Evolutionary conservation across 2,113 vertebrate species (phyloP).

Genomic region (Cryptomyrus ogoouensis): DNA sequence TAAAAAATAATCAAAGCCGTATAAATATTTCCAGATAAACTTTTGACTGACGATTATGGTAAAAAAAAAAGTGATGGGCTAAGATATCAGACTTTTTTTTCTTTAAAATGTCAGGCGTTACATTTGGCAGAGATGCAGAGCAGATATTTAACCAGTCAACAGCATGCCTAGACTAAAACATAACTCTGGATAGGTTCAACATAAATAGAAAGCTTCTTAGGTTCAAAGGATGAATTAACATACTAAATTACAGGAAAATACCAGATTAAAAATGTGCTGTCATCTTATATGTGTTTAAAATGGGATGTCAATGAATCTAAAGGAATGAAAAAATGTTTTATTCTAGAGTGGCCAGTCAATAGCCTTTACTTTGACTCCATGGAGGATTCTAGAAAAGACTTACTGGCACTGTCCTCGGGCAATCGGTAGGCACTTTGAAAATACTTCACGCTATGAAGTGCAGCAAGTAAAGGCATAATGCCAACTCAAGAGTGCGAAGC

Average conservation of each 20-base stretch:
- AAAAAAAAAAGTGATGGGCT: background rate
- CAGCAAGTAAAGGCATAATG: background rate
- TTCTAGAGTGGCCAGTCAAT: background rate
- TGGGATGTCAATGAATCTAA: background rate
- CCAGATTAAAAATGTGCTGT: background rate
- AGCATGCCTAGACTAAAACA: background rate
- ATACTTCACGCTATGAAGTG: background rate
- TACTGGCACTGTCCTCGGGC: background rate
- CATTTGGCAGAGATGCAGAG: background rate
- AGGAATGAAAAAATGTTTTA: background rate
- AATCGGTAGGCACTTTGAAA: background rate
- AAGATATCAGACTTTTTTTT: background rate
- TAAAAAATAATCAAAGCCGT: background rate
- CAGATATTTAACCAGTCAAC: background rate
- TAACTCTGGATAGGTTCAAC: background rate
- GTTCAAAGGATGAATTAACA: background rate
- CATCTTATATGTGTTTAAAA: background rate
- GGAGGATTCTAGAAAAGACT: background rate
- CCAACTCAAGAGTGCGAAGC: background rate
- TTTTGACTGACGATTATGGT: background rate
- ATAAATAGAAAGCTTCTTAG: background rate
- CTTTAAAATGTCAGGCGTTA: background rate
- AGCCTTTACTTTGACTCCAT: background rate
- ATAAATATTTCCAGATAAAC: background rate
- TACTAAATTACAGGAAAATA: background rate